These are phyloP conservation scores for Caenorhabditis tropicalis DNA, from an alignment of 1,140 invertebrate genomes.

Conservation along the genomic window DNA sequence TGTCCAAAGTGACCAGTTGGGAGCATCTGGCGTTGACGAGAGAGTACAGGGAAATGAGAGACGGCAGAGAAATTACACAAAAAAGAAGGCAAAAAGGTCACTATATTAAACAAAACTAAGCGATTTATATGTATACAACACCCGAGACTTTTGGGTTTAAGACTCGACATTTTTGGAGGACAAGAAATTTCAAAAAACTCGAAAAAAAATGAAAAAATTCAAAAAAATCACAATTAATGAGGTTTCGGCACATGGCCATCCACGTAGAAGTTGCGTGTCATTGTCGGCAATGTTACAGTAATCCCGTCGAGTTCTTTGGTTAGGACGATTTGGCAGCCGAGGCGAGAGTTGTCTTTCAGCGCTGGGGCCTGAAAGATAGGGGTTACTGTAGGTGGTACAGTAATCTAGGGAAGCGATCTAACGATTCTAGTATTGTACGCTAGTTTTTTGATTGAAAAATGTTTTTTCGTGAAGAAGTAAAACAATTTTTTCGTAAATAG, in stretches of 20 bases:
- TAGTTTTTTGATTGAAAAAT: too few species aligned
- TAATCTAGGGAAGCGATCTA: too few species aligned
- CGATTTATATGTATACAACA: neutral
- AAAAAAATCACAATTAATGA: conserved; percentile 76
- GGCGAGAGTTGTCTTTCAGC: conserved; percentile 90
- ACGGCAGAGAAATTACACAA: conserved; percentile 4
- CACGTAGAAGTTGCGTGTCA: conserved; percentile 97
- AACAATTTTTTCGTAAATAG: too few species aligned
- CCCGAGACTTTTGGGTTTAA: neutral
- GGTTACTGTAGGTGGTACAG: neutral
- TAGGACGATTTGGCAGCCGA: conserved; percentile 94
- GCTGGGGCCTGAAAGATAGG: conserved; percentile 79
- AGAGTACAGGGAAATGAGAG: neutral
- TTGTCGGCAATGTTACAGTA: conserved; percentile 83
- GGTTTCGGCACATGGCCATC: conserved; percentile 92
- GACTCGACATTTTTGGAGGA: neutral
- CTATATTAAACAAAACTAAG: neutral
- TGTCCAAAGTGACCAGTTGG: neutral
- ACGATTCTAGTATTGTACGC: too few species aligned
- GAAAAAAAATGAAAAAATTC: neutral
- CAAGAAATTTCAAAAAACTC: neutral
- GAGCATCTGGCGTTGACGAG: neutral
- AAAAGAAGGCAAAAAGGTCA: neutral
- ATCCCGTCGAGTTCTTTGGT: conserved; percentile 86
- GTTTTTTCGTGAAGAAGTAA: too few species aligned